phyloP scores from a whole-genome alignment of 2,113 vertebrate genomes.

The Otis tarda region DNA sequence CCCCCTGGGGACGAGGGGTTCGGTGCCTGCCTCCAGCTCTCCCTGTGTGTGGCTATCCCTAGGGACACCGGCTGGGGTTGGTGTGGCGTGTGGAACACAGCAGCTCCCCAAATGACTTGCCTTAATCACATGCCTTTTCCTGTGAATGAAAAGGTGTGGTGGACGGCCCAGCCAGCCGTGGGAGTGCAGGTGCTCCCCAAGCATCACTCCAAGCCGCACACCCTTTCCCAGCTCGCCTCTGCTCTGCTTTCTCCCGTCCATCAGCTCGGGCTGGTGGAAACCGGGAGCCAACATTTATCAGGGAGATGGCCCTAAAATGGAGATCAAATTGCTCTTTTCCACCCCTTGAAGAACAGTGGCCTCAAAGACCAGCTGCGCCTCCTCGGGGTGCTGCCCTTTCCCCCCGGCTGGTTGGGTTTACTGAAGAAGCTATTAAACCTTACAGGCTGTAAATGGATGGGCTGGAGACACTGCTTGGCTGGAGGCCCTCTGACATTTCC shows the following conservation, averaged over 20 bases:
- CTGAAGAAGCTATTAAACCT: background rate
- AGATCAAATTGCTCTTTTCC: background rate
- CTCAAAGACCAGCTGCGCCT: background rate
- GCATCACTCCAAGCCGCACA: fast-evolving
- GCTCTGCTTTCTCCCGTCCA: background rate
- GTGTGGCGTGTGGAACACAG: fast-evolving
- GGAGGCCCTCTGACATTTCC: background rate
- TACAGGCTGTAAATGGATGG: background rate
- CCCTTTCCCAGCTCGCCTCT: background rate
- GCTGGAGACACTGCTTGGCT: background rate
- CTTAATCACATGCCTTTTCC: background rate
- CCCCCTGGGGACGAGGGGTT: background rate
- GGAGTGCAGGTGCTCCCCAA: background rate
- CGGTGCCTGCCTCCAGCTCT: background rate
- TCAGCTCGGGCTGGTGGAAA: background rate
- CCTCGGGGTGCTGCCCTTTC: background rate
- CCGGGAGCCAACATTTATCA: background rate
- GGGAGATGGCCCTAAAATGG: background rate
- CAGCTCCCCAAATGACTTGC: background rate
- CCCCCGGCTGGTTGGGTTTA: background rate
- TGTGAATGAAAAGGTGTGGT: fast-evolving
- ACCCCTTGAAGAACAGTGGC: background rate
- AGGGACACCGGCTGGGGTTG: fast-evolving
- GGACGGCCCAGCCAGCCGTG: background rate
- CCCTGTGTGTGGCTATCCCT: fast-evolving